Conservation (phyloP, 2,888 invertebrate species). For the Ormyrus rosae region DNA sequence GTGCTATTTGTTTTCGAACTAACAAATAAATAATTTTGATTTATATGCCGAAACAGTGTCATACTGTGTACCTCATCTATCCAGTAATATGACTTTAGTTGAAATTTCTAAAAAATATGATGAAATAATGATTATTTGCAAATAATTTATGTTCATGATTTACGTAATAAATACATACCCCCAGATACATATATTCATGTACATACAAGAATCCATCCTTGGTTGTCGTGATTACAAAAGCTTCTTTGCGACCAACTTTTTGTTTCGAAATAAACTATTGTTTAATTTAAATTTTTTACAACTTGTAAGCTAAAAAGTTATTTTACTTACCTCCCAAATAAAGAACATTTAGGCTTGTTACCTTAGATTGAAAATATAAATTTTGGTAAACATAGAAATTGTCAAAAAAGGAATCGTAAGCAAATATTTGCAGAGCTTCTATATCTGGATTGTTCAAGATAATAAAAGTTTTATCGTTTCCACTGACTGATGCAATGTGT, state of each 20-base stretch:
- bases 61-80: constrained; percentile 62
- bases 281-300: not conserved
- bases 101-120: constrained; percentile 64
- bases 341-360: constrained; percentile 64
- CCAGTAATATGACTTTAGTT: constrained; percentile 60
- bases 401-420: constrained; percentile 60
- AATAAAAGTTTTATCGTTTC: constrained; percentile 62
- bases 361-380: constrained; percentile 62
- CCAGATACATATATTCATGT: constrained; percentile 66
- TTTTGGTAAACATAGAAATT: constrained; percentile 68
- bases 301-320: not conserved
- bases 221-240: constrained; percentile 64
- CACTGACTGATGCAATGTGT: constrained; percentile 62
- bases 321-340: constrained; percentile 63
- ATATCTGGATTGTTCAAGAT: constrained; percentile 65
- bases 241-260: constrained; percentile 59
- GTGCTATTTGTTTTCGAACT: constrained; percentile 63
- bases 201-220: constrained; percentile 64
- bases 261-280: constrained; percentile 55
- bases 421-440: constrained; percentile 65
- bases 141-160: constrained; percentile 7
- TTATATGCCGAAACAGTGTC: constrained; percentile 62
- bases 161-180: constrained; percentile 59
- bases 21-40: constrained; percentile 63
- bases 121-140: constrained; percentile 12